Percentiles rank a stretch among this genome's conserved stretches.
Conservation (phyloP, 2,888 invertebrate genomes). For the Trichacis sp. region DNA sequence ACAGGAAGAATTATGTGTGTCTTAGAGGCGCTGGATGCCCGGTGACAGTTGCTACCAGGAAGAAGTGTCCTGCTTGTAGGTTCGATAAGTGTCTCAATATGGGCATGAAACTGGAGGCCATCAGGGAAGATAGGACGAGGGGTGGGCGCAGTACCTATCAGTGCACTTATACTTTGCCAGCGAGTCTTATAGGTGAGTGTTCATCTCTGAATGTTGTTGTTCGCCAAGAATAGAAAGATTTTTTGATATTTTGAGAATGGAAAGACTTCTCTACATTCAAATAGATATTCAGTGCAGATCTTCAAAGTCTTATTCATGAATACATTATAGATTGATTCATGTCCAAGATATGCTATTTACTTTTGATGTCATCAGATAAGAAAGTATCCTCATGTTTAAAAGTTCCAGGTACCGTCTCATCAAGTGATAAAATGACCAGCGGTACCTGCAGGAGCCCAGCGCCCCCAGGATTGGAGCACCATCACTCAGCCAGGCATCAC, state of each 20-base stretch:
- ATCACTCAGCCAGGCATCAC: conserved; percentile 61
- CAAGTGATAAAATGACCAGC: conserved; percentile 65
- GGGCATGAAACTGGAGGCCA: conserved; percentile 98
- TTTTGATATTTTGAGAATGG: no score
- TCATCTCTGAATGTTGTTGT: no score
- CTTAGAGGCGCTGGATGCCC: conserved; percentile 90
- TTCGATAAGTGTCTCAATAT: conserved; percentile 95
- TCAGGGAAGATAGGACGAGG: conserved; percentile 92
- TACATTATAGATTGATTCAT: no score
- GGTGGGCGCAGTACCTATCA: conserved; percentile 97
- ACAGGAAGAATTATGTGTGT: conserved; percentile 96
- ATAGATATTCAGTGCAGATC: not conserved
- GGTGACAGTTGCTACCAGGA: conserved; percentile 91
- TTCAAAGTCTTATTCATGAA: no score
- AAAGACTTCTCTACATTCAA: no score
- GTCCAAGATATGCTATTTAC: no score
- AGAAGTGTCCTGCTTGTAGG: conserved; percentile 96
- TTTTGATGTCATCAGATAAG: no score
- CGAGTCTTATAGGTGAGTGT: conserved; percentile 66
- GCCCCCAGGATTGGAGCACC: conserved; percentile 31
- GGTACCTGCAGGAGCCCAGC: conserved; percentile 64
- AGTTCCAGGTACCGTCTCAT: conserved; percentile 69
- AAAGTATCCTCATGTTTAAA: no score
- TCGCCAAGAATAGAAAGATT: no score
- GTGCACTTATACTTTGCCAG: conserved; percentile 90